These are phyloP conservation scores for Yponomeuta sedellus DNA, from an alignment of 2,888 invertebrate species.

Conservation along the genomic window DNA sequence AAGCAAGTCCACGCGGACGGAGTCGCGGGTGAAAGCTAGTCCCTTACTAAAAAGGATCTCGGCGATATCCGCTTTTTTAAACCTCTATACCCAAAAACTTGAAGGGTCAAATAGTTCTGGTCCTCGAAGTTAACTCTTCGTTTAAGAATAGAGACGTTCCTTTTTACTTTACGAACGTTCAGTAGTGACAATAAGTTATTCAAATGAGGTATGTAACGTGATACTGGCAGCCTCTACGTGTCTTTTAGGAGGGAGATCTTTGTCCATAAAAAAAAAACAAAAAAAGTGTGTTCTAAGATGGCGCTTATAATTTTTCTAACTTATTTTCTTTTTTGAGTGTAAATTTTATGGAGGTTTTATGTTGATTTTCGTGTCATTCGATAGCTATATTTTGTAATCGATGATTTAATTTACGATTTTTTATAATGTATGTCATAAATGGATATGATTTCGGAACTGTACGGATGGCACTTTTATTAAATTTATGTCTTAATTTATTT, in stretches of 20 bases:
- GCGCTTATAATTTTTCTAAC: background rate
- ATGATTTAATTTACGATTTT: background rate
- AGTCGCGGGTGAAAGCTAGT: no score
- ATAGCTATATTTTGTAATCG: background rate
- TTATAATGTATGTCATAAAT: background rate
- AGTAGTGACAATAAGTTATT: conserved; percentile 17
- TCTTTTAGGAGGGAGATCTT: conserved; percentile 6
- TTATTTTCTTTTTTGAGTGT: background rate
- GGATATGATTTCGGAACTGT: background rate
- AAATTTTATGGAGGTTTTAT: background rate
- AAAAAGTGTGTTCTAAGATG: conserved; percentile 9
- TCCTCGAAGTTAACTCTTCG: background rate
- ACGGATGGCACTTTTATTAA: background rate
- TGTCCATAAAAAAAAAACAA: conserved; percentile 3
- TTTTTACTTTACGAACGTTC: conserved; percentile 8
- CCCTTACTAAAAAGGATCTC: no score
- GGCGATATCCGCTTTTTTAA: background rate
- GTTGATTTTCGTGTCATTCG: background rate
- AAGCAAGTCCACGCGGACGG: no score
- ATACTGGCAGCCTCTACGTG: conserved; percentile 12
- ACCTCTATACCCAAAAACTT: background rate
- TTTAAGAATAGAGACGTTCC: conserved; percentile 17
- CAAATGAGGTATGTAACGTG: conserved; percentile 17
- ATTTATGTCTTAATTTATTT: background rate
- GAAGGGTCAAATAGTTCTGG: background rate